phyloP scores from a whole-genome alignment of 1,140 invertebrate genomes.

The Pseudomyrmex flavicornis region DNA sequence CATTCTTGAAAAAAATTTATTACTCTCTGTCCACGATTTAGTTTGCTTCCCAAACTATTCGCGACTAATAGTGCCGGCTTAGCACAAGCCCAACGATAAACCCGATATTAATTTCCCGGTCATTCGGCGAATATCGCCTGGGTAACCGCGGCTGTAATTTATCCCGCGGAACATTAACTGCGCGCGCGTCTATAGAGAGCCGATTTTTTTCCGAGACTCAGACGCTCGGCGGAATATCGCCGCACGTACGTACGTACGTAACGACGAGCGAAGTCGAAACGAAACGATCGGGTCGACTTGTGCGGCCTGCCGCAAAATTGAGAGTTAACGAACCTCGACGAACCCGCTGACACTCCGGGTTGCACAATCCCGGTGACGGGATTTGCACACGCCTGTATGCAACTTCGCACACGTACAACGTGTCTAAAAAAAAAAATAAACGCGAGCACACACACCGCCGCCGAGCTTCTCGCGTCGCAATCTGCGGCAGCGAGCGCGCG shows the following conservation, averaged over 20 bases:
- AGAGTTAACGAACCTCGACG: conserved; percentile 80
- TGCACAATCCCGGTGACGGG: conserved; percentile 66
- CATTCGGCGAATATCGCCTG: conserved; percentile 30
- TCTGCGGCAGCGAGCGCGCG: conserved; percentile 63
- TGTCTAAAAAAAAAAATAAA: neutral
- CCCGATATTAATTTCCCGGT: conserved; percentile 22
- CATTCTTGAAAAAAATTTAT: too few species aligned
- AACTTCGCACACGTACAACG: conserved; percentile 1
- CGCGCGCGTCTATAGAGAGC: conserved; percentile 32
- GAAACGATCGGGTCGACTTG: conserved; percentile 66
- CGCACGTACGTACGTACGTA: conserved; percentile 16
- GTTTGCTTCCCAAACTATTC: too few species aligned
- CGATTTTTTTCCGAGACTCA: conserved; percentile 1
- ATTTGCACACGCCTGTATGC: conserved; percentile 35
- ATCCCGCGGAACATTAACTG: conserved; percentile 29
- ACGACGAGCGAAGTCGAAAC: conserved; percentile 48
- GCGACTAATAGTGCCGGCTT: too few species aligned
- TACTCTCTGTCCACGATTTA: too few species aligned
- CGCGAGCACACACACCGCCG: conserved; percentile 9
- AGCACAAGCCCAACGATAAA: neutral
- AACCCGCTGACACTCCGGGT: conserved; percentile 72
- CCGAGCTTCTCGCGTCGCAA: conserved; percentile 38
- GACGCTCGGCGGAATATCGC: conserved; percentile 34
- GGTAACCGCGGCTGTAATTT: conserved; percentile 51
- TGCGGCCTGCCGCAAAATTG: conserved; percentile 77